Evolutionary conservation across 2,888 invertebrate species (phyloP).

Genomic region (Andrena camellia): DNA sequence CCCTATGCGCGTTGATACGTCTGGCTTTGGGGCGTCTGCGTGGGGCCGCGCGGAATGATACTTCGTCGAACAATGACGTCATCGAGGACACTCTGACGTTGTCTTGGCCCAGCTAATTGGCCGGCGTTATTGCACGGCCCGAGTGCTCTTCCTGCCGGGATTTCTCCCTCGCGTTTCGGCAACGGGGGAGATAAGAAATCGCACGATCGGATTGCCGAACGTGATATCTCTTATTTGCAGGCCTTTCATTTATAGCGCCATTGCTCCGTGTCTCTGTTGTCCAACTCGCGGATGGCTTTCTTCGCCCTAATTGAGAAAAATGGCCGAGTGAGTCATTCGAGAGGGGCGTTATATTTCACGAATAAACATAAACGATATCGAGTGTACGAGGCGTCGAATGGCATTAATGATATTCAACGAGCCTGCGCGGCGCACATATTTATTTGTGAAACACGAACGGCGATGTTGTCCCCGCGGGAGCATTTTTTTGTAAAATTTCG

Average conservation of each 20-base stretch:
- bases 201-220: background rate
- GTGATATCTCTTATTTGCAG: conserved; percentile 2
- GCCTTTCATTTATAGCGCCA: background rate
- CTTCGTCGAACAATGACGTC: conserved; percentile 71
- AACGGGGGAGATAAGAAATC: background rate
- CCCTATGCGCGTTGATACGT: conserved; percentile 13
- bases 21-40: conserved; percentile 11
- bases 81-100: conserved; percentile 29
- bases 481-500: conserved; percentile 37
- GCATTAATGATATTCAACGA: conserved; percentile 51
- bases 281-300: too few species aligned
- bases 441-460: conserved; percentile 40
- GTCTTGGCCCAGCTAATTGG: conserved; percentile 55
- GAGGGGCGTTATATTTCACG: too few species aligned
- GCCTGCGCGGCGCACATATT: conserved; percentile 16
- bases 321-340: too few species aligned
- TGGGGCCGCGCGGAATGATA: conserved; percentile 36
- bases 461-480: background rate
- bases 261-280: background rate
- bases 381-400: conserved; percentile 27
- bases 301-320: too few species aligned
- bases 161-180: conserved; percentile 19
- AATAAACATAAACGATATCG: conserved; percentile 24
- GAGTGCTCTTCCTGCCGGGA: conserved; percentile 12
- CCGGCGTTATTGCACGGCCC: conserved; percentile 27